Evolutionary conservation across 2,113 vertebrate genomes (phyloP).

Genomic region (Chaenocephalus aceratus): DNA sequence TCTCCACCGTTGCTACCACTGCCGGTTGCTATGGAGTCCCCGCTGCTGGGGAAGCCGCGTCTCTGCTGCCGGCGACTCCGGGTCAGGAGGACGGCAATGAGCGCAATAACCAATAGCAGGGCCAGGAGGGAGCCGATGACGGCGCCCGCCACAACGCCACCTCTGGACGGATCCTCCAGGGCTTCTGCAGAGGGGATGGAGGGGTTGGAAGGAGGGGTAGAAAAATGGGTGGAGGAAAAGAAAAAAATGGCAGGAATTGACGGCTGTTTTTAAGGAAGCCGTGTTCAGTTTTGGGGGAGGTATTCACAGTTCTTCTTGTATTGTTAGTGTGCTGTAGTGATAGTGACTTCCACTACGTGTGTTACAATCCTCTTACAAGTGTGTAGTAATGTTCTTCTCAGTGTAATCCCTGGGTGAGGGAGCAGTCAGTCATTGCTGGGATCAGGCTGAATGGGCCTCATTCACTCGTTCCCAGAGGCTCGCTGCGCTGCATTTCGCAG

Average conservation of each 20-base stretch:
- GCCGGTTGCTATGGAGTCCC: constrained; percentile 59
- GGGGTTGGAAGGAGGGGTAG: constrained; percentile 70
- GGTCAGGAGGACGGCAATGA: constrained; percentile 81
- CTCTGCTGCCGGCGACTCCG: constrained; percentile 78
- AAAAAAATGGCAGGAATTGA: constrained; percentile 69
- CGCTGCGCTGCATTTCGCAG: constrained; percentile 30
- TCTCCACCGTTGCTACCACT: constrained; percentile 75
- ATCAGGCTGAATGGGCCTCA: constrained; percentile 74
- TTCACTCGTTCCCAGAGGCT: constrained; percentile 42
- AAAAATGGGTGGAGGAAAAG: constrained; percentile 70
- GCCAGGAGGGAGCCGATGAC: constrained; percentile 88
- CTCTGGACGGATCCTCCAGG: constrained; percentile 81
- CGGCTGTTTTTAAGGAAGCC: constrained; percentile 54
- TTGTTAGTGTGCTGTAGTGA: constrained; percentile 56
- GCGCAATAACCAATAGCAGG: constrained; percentile 82
- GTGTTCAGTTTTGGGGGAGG: constrained; percentile 44
- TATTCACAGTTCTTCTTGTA: constrained; percentile 55
- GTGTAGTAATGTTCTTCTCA: constrained; percentile 69
- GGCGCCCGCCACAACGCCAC: constrained; percentile 86
- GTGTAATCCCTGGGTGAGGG: constrained; percentile 67
- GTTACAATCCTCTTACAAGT: constrained; percentile 74
- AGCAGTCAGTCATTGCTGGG: constrained; percentile 73
- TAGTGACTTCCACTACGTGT: constrained; percentile 58
- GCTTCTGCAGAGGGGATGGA: constrained; percentile 86
- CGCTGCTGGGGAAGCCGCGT: constrained; percentile 66